Percentiles rank a stretch among this genome's conserved stretches.
Evolutionary conservation across 2,113 vertebrate genomes (phyloP).

Genomic region (Pseudolaguvia tuberculata): DNA sequence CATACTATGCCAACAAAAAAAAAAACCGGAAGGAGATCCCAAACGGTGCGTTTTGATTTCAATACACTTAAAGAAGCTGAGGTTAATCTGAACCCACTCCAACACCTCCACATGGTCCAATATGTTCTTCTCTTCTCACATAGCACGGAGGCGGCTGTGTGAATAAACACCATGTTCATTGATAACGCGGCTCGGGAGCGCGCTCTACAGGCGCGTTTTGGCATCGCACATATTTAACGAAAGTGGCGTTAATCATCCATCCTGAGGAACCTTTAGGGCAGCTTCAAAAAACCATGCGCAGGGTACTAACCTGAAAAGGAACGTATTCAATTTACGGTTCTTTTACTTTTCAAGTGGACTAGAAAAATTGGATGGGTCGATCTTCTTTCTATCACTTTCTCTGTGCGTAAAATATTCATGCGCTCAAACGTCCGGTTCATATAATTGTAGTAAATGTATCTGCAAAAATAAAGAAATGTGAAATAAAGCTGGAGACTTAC

Average conservation of each 20-base stretch:
- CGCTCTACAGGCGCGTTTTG: not conserved
- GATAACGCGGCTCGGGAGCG: conserved; percentile 24
- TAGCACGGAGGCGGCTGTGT: conserved; percentile 18
- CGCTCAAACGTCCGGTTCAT: not conserved
- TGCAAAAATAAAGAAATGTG: not conserved
- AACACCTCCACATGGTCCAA: conserved; percentile 29
- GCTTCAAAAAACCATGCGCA: not conserved
- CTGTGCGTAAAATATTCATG: conserved; percentile 24
- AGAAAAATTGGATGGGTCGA: not conserved
- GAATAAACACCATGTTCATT: conserved; percentile 28
- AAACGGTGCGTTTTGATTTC: not conserved
- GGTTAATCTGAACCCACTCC: conserved; percentile 12
- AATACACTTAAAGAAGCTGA: not conserved
- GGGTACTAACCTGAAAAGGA: not conserved
- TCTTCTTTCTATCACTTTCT: not conserved
- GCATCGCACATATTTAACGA: not conserved
- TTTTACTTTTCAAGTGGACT: not conserved
- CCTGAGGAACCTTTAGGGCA: not conserved
- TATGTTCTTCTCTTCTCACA: conserved; percentile 15
- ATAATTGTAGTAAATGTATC: too few relatives aligned
- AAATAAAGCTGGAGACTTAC: conserved; percentile 72
- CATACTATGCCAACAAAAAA: not conserved
- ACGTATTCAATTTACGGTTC: too few relatives aligned
- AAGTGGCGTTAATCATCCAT: not conserved
- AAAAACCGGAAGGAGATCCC: not conserved